Conservation (phyloP, 2,797 vertebrate species). For the Sebastes dallii region DNA sequence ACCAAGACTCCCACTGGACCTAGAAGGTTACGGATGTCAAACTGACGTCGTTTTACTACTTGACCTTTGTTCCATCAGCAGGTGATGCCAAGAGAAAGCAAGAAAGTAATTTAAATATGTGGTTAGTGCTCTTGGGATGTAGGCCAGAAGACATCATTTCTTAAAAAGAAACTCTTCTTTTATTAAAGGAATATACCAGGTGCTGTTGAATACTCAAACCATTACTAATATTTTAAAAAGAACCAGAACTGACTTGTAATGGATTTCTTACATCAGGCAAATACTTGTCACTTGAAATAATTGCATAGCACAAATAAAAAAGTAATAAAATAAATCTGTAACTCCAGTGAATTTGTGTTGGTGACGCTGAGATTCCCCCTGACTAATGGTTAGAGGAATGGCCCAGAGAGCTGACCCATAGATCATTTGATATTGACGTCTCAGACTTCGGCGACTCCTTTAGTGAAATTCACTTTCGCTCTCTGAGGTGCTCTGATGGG, state of each 20-base stretch:
- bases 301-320: neutral
- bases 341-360: neutral
- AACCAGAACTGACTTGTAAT: neutral
- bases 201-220: neutral
- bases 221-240: neutral
- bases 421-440: slow-evolving; percentile 63
- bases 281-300: neutral
- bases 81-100: neutral
- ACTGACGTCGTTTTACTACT: neutral
- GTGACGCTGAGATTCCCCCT: neutral
- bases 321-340: neutral
- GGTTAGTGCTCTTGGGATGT: neutral
- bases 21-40: slow-evolving; percentile 31
- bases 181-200: neutral
- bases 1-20: neutral
- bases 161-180: neutral
- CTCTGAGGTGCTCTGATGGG: slow-evolving; percentile 57
- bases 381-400: slow-evolving; percentile 20
- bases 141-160: neutral
- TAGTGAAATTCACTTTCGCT: slow-evolving; percentile 48
- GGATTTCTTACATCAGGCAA: neutral
- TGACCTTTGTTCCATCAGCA: slow-evolving; percentile 10
- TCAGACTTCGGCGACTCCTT: slow-evolving; percentile 32
- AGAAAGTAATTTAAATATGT: neutral
- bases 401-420: slow-evolving; percentile 13